Percentiles rank a stretch among this genome's conserved stretches.
phyloP scores from a whole-genome alignment of 2,888 invertebrate genomes.

The Agrilus mali region DNA sequence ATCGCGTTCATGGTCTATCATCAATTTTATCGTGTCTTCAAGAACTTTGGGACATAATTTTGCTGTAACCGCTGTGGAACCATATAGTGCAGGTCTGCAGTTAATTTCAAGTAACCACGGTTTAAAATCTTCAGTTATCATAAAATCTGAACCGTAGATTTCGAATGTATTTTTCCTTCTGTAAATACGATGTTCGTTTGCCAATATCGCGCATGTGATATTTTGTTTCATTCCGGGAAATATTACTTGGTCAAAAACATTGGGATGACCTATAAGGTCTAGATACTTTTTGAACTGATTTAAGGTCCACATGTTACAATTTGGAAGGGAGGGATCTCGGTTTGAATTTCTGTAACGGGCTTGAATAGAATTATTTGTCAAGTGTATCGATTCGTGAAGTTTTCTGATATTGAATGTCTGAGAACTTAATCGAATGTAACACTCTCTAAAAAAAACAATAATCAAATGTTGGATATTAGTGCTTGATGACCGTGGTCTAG shows the following conservation, averaged over 20 bases:
- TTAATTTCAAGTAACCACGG: slow-evolving; percentile 92
- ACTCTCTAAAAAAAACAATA: slow-evolving; percentile 39
- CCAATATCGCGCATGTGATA: slow-evolving; percentile 66
- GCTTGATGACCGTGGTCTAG: too few species aligned
- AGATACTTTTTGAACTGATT: slow-evolving; percentile 51
- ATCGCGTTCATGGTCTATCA: slow-evolving; percentile 37
- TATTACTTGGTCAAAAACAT: slow-evolving; percentile 59
- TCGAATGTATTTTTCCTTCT: slow-evolving; percentile 69
- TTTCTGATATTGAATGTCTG: slow-evolving; percentile 65
- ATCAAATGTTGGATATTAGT: too few species aligned
- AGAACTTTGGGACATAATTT: slow-evolving; percentile 69
- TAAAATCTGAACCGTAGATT: slow-evolving; percentile 85
- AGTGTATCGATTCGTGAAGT: slow-evolving; percentile 73
- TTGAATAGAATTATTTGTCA: slow-evolving; percentile 82
- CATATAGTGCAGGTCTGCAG: slow-evolving; percentile 70
- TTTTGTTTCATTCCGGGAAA: slow-evolving; percentile 78
- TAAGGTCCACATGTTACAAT: slow-evolving; percentile 76
- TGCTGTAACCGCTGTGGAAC: slow-evolving; percentile 73
- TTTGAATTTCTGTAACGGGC: slow-evolving; percentile 49
- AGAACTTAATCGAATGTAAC: slow-evolving; percentile 78
- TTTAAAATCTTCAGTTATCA: slow-evolving; percentile 69
- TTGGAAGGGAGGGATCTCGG: slow-evolving; percentile 52
- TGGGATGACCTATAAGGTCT: slow-evolving; percentile 40
- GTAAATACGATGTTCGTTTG: slow-evolving; percentile 61
- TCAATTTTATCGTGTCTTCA: slow-evolving; percentile 72